phyloP scores from a whole-genome alignment of 2,888 invertebrate genomes.

The Diogma glabrata region DNA sequence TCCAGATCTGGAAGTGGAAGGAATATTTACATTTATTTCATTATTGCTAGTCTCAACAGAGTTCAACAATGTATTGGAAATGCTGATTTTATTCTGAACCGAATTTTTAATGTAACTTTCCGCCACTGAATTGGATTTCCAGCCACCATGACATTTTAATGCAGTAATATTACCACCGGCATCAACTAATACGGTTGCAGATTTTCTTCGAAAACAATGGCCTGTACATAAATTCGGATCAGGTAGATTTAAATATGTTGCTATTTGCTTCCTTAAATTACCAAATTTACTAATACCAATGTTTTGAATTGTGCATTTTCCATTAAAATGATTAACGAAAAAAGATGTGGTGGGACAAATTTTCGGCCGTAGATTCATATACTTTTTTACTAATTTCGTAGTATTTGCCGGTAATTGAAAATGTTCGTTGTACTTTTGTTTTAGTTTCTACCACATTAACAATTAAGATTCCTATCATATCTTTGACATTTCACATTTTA shows the following conservation, averaged over 20 bases:
- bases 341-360: slow-evolving; percentile 13
- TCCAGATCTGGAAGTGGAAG: too few species aligned
- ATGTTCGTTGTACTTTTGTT: slow-evolving; percentile 15
- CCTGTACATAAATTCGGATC: slow-evolving; percentile 8
- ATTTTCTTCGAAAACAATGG: slow-evolving; percentile 6
- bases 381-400: slow-evolving; percentile 16
- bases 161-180: too few species aligned
- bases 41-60: too few species aligned
- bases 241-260: neutral
- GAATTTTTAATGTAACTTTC: too few species aligned
- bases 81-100: too few species aligned
- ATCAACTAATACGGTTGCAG: slow-evolving; percentile 1
- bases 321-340: slow-evolving; percentile 15
- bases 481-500: slow-evolving; percentile 18
- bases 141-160: too few species aligned
- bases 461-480: slow-evolving; percentile 14
- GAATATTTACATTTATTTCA: too few species aligned
- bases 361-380: slow-evolving; percentile 17
- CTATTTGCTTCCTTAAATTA: neutral
- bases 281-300: slow-evolving; percentile 9
- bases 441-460: slow-evolving; percentile 17
- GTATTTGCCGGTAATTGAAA: slow-evolving; percentile 18
- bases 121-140: too few species aligned
- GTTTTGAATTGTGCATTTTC: slow-evolving; percentile 13
- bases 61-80: too few species aligned